Percentiles rank a stretch among this genome's conserved stretches.
These are phyloP conservation scores for Eutolmus rufibarbis DNA, from an alignment of 2,888 invertebrate genomes.

Conservation along the genomic window DNA sequence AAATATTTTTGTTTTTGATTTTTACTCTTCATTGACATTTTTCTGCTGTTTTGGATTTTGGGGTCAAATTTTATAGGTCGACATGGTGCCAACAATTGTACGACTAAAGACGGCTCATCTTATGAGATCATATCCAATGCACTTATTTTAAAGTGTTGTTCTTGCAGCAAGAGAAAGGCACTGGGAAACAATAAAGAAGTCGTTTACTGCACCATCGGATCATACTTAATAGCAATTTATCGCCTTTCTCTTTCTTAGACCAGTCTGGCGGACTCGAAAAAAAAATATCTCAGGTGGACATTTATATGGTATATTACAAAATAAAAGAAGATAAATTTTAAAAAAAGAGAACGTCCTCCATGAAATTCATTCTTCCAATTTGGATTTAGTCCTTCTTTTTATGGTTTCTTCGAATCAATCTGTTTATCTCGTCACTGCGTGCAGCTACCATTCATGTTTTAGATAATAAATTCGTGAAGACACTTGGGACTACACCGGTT, in stretches of 20 bases:
- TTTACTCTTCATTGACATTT: background rate
- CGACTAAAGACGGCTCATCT: background rate
- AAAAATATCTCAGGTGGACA: background rate
- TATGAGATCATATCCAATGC: background rate
- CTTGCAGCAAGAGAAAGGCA: background rate
- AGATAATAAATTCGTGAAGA: background rate
- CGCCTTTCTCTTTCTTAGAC: constrained; percentile 12
- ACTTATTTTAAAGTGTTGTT: background rate
- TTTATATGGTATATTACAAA: background rate
- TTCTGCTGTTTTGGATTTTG: background rate
- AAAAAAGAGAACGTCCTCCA: background rate
- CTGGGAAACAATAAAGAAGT: constrained; percentile 12
- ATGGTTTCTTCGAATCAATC: background rate
- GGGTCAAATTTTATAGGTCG: constrained; percentile 22
- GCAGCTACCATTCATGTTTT: constrained; percentile 14
- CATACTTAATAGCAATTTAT: constrained; percentile 21
- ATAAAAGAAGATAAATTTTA: background rate
- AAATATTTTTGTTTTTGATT: background rate
- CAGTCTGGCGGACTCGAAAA: background rate
- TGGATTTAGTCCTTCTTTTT: background rate
- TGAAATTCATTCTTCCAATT: background rate
- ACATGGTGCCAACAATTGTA: background rate
- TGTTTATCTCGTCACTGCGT: background rate
- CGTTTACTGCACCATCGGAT: background rate
- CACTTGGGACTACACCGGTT: background rate